Evolutionary conservation across 2,113 vertebrate species (phyloP).

Genomic region (Pionites leucogaster): DNA sequence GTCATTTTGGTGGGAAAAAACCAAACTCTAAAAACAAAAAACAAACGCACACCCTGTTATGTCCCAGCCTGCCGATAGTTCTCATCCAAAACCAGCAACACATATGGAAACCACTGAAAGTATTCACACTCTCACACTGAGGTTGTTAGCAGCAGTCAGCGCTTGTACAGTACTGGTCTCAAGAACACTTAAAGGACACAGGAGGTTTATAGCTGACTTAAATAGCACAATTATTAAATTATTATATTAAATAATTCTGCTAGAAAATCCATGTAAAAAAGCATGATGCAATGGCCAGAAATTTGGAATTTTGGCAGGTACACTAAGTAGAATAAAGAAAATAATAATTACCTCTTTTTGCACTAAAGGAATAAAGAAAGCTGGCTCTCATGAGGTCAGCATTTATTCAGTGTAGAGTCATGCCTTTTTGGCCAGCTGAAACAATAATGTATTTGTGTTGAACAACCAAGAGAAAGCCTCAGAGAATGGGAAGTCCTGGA

Average conservation of each 20-base stretch:
- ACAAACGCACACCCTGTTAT: background rate
- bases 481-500: background rate
- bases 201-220: background rate
- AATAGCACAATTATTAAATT: background rate
- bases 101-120: background rate
- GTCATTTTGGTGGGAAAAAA: background rate
- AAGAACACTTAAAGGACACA: background rate
- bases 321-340: background rate
- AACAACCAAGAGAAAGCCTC: background rate
- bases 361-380: background rate
- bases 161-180: background rate
- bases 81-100: background rate
- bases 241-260: background rate
- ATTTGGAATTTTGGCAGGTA: background rate
- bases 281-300: background rate
- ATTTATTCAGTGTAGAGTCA: background rate
- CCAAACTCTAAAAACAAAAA: background rate
- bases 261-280: background rate
- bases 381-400: background rate
- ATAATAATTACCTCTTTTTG: background rate
- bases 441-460: background rate
- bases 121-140: fast-evolving
- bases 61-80: background rate
- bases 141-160: background rate
- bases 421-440: background rate